These are phyloP conservation scores for Caenorhabditis zanzibari DNA, from an alignment of 2,888 invertebrate species.

Conservation along the genomic window DNA sequence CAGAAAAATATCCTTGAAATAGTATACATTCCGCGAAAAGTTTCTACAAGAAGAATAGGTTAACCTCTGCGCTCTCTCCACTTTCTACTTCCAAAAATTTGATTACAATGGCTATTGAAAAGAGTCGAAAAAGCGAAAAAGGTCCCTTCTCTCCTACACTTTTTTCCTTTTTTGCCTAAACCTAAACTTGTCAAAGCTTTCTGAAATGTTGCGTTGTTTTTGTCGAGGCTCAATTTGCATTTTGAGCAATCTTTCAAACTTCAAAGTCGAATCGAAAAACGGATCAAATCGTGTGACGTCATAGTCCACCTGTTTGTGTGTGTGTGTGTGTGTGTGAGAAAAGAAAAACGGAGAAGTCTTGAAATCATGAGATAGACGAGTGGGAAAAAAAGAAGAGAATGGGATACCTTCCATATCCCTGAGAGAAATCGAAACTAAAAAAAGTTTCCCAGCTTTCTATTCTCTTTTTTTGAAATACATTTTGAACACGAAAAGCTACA, in stretches of 20 bases:
- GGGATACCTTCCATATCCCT: conserved; percentile 39
- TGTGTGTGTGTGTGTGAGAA: conserved; percentile 18
- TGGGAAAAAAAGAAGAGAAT: conserved; percentile 55
- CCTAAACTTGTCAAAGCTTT: conserved; percentile 5
- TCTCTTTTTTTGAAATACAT: background rate
- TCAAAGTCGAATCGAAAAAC: conserved; percentile 17
- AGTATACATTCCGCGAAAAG: conserved; percentile 34
- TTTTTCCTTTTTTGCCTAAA: conserved; percentile 3
- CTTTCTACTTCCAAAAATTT: conserved; percentile 60
- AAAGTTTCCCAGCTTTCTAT: conserved; percentile 4
- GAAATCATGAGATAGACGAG: conserved; percentile 55
- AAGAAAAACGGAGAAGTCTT: conserved; percentile 12
- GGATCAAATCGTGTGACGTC: conserved; percentile 34
- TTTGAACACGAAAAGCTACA: background rate
- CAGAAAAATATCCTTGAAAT: background rate
- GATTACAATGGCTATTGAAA: conserved; percentile 66
- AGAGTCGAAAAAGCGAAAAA: conserved; percentile 26
- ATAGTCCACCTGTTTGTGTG: conserved; percentile 48
- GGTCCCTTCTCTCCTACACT: conserved; percentile 29
- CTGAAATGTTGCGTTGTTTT: conserved; percentile 34
- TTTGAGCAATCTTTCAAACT: conserved; percentile 20
- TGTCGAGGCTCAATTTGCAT: conserved; percentile 17
- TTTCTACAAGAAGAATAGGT: conserved; percentile 27
- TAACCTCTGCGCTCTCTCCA: conserved; percentile 56
- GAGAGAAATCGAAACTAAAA: background rate